These are phyloP conservation scores for Mesoligia furuncula DNA, from an alignment of 2,888 invertebrate genomes.

Conservation along the genomic window DNA sequence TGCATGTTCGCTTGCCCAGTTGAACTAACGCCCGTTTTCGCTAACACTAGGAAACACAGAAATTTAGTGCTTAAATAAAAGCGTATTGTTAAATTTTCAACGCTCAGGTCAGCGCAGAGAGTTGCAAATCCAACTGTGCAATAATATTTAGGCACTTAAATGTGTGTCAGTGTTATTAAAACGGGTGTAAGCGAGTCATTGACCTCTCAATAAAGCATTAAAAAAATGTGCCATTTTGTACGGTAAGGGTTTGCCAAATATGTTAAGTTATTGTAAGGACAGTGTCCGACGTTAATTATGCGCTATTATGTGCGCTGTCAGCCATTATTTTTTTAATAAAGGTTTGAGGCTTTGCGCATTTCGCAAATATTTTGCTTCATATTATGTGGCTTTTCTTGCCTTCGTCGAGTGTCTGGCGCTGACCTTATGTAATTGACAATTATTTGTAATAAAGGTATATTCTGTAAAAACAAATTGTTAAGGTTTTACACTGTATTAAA, in stretches of 20 bases:
- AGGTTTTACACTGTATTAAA: slow-evolving; percentile 22
- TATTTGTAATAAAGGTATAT: background rate
- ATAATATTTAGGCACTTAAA: background rate
- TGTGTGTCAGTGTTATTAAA: slow-evolving; percentile 2
- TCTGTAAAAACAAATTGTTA: slow-evolving; percentile 2
- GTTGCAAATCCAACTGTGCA: background rate
- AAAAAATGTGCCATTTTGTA: slow-evolving; percentile 25
- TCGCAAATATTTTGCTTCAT: slow-evolving; percentile 15
- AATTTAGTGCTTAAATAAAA: background rate
- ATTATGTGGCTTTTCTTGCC: slow-evolving; percentile 11
- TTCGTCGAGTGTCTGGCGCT: slow-evolving; percentile 19
- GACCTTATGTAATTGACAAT: slow-evolving; percentile 9
- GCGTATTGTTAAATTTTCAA: background rate
- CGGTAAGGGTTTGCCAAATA: slow-evolving; percentile 3
- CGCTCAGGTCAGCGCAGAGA: background rate
- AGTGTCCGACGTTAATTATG: background rate
- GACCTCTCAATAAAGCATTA: slow-evolving; percentile 22
- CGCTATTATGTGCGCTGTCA: background rate
- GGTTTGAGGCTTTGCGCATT: background rate
- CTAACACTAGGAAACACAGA: background rate
- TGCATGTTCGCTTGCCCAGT: slow-evolving; percentile 52
- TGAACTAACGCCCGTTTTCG: background rate
- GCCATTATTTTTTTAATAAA: no score
- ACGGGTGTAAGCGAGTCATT: slow-evolving; percentile 19
- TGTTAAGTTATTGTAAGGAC: slow-evolving; percentile 25